Evolutionary conservation across 2,888 invertebrate genomes (phyloP), one percentile per base, ranked within the genome.

Genomic region (Allolobophora icterica): DNA sequence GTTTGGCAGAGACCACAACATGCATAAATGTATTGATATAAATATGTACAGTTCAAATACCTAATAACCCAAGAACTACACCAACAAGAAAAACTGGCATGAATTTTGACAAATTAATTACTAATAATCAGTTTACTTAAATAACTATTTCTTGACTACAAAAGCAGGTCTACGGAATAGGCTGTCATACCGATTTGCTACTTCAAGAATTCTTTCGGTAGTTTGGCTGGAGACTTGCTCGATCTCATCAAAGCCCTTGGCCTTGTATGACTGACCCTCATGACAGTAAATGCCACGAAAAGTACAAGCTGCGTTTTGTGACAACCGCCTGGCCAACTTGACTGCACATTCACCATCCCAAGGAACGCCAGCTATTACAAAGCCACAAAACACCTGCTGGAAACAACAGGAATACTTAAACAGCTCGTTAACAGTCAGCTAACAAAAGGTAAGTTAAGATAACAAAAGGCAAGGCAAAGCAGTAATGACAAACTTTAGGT

Each of bases 301-400:
- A 8, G 38, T 91, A 17, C 93, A 90, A 24, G 35, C 40, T 4
- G 90, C 33, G 45, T 90, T 45, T 21, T 89, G 52, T n/a, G 42
- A 40, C 21, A 93, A 45, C 13, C 84, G 84, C 90, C 91, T 91
- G 0, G 93, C 93, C 24, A 94, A 89, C 15, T 91, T 45, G 0
- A 94, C 83, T 2, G 92, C 93, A 1, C 94, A 93, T 92, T 96
- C 97, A 42, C 97, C 92, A 89, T 94, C 93, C 94, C 94, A 94
- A 35, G 89, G 42, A 84, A 94, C 93, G 2, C 94, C 94, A 90
- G 93, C 94, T 94, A 84, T 45, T 71, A 87, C 15, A 58, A 38
- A 91, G 45, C 13, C 35, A 89, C 35, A 90, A 34, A 90, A 83
- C 52, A 42, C 71, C n/a, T 30, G 71, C 71, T 52, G 52, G 24